phyloP scores from a whole-genome alignment of 2,797 vertebrate species.

The Simalia tracyae region DNA sequence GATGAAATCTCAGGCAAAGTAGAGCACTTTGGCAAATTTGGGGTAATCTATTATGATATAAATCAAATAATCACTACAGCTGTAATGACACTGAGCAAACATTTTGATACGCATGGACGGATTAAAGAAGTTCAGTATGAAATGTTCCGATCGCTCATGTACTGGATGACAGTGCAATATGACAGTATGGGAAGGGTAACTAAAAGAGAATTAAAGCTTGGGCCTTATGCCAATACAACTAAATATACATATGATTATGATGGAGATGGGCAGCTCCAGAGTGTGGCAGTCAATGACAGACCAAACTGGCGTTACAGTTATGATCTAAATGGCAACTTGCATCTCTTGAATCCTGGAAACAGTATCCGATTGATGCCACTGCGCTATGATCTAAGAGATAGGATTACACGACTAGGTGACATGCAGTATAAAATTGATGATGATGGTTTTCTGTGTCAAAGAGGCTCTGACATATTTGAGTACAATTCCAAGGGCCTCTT shows the following conservation, averaged over 20 bases:
- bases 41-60: conserved; percentile 98
- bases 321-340: conserved; percentile 96
- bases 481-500: conserved; percentile 98
- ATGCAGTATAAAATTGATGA: conserved; percentile 96
- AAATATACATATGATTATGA: conserved; percentile 98
- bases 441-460: conserved; percentile 92
- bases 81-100: conserved; percentile 99
- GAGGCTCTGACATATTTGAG: conserved; percentile 92
- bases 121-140: conserved; percentile 99
- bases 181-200: conserved; percentile 98
- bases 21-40: conserved; percentile 99
- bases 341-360: conserved; percentile 93
- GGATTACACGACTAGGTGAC: conserved; percentile 94
- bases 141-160: conserved; percentile 98
- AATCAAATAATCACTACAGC: conserved; percentile 99
- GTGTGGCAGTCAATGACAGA: conserved; percentile 92
- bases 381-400: conserved; percentile 95
- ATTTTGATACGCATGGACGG: conserved; percentile 97
- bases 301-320: conserved; percentile 99
- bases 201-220: conserved; percentile 95
- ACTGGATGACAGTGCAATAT: conserved; percentile 99
- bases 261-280: conserved; percentile 94
- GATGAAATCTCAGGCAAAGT: conserved; percentile 95
- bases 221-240: conserved; percentile 97
- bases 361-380: conserved; percentile 91